These are phyloP conservation scores for Hemicrepidius hirtus DNA, from an alignment of 2,888 invertebrate species.

Conservation along the genomic window DNA sequence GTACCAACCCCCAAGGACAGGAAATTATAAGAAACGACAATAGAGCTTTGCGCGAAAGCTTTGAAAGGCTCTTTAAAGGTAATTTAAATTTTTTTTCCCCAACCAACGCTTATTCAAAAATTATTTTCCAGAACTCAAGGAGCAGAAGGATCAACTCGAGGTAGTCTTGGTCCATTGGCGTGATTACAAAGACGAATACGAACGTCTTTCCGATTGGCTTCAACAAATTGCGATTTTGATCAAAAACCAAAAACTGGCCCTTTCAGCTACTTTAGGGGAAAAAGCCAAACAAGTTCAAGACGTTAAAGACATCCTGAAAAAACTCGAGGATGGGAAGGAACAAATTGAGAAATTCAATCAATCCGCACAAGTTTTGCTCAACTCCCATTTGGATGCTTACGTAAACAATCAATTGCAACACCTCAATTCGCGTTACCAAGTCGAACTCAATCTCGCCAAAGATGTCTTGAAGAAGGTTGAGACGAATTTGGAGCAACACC, in stretches of 20 bases:
- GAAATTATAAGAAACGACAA: conserved; percentile 89
- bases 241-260: conserved; percentile 90
- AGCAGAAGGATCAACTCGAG: conserved; percentile 89
- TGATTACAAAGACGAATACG: conserved; percentile 94
- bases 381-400: conserved; percentile 90
- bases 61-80: conserved; percentile 86
- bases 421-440: conserved; percentile 91
- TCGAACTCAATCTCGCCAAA: conserved; percentile 89
- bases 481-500: conserved; percentile 90
- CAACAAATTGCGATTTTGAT: conserved; percentile 94
- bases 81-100: conserved; percentile 32
- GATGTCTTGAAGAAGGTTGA: conserved; percentile 94
- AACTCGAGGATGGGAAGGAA: conserved; percentile 84
- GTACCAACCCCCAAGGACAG: conserved; percentile 88
- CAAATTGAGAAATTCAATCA: conserved; percentile 90
- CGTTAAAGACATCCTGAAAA: conserved; percentile 84
- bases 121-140: conserved; percentile 80
- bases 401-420: conserved; percentile 91
- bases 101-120: conserved; percentile 7
- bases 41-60: conserved; percentile 88
- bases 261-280: conserved; percentile 86
- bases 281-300: conserved; percentile 90
- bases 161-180: conserved; percentile 89
- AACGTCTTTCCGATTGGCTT: conserved; percentile 92
- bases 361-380: conserved; percentile 83